phyloP scores from a whole-genome alignment of 2,113 vertebrate genomes.

The Falcunculus frontatus region DNA sequence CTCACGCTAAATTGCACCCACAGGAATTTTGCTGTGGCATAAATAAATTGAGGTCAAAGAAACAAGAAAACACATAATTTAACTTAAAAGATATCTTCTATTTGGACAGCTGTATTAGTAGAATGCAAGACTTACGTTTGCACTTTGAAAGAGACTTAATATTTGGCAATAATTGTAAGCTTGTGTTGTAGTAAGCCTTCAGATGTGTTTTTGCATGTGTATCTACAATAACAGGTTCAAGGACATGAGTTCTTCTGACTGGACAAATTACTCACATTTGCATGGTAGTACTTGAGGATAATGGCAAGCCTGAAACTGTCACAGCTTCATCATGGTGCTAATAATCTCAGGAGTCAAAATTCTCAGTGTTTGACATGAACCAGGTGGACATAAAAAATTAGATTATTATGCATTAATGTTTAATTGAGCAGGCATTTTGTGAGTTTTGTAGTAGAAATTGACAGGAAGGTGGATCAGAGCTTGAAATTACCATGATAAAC shows the following conservation, averaged over 20 bases:
- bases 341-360: background rate
- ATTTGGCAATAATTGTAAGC: background rate
- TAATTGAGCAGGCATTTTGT: background rate
- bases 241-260: background rate
- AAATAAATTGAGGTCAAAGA: background rate
- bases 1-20: fast-evolving
- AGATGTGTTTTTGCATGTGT: fast-evolving
- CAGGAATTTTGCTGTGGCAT: background rate
- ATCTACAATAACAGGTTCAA: background rate
- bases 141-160: background rate
- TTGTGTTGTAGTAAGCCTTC: background rate
- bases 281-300: background rate
- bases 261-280: background rate
- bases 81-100: background rate
- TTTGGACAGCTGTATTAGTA: background rate
- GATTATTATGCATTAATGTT: background rate
- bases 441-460: background rate
- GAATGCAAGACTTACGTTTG: background rate
- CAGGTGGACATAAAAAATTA: background rate
- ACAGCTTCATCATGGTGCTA: background rate
- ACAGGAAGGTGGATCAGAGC: background rate
- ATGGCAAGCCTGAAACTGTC: background rate
- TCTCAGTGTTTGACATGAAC: background rate
- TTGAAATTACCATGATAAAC: background rate
- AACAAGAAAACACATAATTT: background rate